Evolutionary conservation across 2,888 invertebrate genomes (phyloP), one percentile per base, ranked within the genome.

Genomic region (Cheilosia pagana): DNA sequence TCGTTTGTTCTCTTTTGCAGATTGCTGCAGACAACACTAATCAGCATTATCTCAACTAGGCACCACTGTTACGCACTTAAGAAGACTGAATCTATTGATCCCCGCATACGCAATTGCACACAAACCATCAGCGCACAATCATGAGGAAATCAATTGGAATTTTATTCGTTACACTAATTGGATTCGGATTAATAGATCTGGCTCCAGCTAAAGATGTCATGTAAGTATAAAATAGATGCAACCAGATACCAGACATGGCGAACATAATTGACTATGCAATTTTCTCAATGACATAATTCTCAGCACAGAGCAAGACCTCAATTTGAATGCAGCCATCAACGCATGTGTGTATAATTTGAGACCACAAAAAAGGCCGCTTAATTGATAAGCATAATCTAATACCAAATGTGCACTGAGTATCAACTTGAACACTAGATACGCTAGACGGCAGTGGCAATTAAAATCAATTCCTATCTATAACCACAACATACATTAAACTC

Each of bases 121-220:
- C 19, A 75, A 70, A 43, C 52, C 28, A 43, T 59, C 50, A 74
- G 68, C 55, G 52, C 28, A n/a, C 74, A 70, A 70, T 71, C 81
- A 89, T 89, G 89, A 87, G 86, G 71, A 87, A 86, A 87, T 87
- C 89, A 87, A 89, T 89, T 87, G 89, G 85, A 86, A 87, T 89
- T 76, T 71, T 90, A 68, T 87, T 90, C 83, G 87, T 90, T 87
- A 87, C 88, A 81, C 87, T 91, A 87, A 89, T 91, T 89, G 89
- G 87, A 41, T 78, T 89, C 70, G 87, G 88, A 75, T 88, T 89
- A 60, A 86, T 89, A 85, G 87, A 89, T 71, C 63, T 88, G 79
- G 87, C 88, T 45, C 87, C 87, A 55, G 88, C 89, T 60, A 87
- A 87, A 53, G 88, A 88, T 77, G 87, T 90, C 87, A 87, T 89